Base-by-base conservation (phyloP, 2,888 invertebrate genomes). In the Calameuta pallipes region DNA sequence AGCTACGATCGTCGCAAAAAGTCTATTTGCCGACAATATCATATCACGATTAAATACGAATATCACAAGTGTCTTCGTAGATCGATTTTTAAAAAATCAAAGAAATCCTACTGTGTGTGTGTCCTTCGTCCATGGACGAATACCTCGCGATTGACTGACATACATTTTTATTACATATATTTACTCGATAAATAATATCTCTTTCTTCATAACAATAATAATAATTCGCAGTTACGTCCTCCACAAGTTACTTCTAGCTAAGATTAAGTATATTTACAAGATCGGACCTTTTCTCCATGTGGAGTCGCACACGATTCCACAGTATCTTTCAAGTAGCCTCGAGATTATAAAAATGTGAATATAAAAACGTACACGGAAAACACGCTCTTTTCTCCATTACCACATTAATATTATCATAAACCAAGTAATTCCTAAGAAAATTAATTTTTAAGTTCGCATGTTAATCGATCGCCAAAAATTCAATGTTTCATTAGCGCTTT, bases 21-120 rank as follows among this genome's bases (percentile, higher is more conserved):
- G 37, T 76, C 31, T 78, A 75, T 78, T 78, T 78, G 34, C 75
- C 73, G 56, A 75, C 78, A 71, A 73, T 78, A 78, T 78, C 78
- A n/a, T 15, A 75, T 70, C 78, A 56, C 76, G 76, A 78, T 78
- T 70, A 76, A 78, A 78, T 68, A 75, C 41, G 41, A 56, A 41
- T 36, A 68, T 75, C 69, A 75, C 75, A 69, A 68, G 78, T 75
- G 78, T 41, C 70, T 37, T n/a, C 36, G 15, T 36, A 69, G 68
- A 76, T 23, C 13, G 76, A 31, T 37, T 30, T 12, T 15, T 70
- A 56, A 23, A 56, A 56, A 23, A 56, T 56, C 9, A 56, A 56
- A 23, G 23, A 56, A 15, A 56, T 56, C 56, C 56, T 23, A 23
- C 9, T 9, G 2, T 56, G 23, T 56, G 23, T 56, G 23, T 0